Percentiles rank a stretch among this genome's conserved stretches.
These are phyloP conservation scores for Acanthosoma haemorrhoidale DNA, from an alignment of 2,888 invertebrate species.

Conservation along the genomic window DNA sequence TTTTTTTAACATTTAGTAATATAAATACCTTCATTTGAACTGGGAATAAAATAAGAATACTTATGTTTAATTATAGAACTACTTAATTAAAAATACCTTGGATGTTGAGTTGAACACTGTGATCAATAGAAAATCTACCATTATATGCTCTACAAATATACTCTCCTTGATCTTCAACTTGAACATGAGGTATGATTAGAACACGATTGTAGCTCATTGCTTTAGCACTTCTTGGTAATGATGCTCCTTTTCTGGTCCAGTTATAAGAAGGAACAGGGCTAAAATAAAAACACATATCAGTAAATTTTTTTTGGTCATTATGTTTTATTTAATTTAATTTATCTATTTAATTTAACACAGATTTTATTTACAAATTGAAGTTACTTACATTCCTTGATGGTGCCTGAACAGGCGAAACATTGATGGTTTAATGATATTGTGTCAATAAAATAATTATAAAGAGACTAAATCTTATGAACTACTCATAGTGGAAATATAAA, in stretches of 20 bases:
- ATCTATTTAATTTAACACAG: no score
- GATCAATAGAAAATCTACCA: constrained; percentile 66
- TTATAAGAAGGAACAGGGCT: constrained; percentile 87
- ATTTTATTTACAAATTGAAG: no score
- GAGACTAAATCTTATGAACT: no score
- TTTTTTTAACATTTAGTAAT: no score
- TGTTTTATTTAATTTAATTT: no score
- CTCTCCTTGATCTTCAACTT: constrained; percentile 88
- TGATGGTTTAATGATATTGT: no score
- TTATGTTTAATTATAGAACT: background rate
- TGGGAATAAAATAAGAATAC: background rate
- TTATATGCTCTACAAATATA: constrained; percentile 83
- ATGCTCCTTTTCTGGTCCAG: constrained; percentile 74
- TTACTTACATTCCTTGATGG: no score
- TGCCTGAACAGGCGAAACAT: no score
- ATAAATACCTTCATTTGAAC: no score
- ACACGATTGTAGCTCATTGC: constrained; percentile 77
- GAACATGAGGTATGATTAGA: constrained; percentile 76
- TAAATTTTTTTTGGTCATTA: no score
- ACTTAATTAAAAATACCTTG: constrained; percentile 52
- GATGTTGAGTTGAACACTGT: constrained; percentile 73
- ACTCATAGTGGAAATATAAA: no score
- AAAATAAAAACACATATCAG: constrained; percentile 41
- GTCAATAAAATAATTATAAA: no score
- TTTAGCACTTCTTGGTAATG: constrained; percentile 67